A percentile compares a stretch with the other conserved stretches of the same genome.
Evolutionary conservation across 2,888 invertebrate genomes (phyloP).

Genomic region (Ryuthela nishihirai): DNA sequence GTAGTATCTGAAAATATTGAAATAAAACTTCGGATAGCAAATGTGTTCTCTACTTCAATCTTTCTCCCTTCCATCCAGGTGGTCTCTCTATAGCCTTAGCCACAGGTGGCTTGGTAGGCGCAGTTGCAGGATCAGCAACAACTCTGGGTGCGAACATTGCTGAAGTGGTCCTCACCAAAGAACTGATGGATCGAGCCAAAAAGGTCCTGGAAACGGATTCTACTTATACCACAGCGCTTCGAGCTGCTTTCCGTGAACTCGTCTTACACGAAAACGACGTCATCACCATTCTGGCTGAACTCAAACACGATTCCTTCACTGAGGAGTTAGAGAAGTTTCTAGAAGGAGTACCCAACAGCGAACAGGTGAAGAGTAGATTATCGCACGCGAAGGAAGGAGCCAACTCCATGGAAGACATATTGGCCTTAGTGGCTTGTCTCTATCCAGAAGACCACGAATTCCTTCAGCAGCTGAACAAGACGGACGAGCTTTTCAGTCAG

Average conservation of each 20-base stretch:
- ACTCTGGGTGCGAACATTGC: constrained; percentile 27
- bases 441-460: constrained; percentile 26
- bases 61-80: no score
- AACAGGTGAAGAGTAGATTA: constrained; percentile 15
- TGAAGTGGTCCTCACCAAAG: constrained; percentile 27
- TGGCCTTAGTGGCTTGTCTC: constrained; percentile 16
- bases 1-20: no score
- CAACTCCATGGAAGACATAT: constrained; percentile 28
- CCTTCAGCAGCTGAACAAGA: constrained; percentile 15
- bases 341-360: no score
- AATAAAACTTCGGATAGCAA: no score
- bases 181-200: constrained; percentile 10
- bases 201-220: constrained; percentile 23
- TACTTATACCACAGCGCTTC: constrained; percentile 21
- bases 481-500: constrained; percentile 14
- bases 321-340: constrained; percentile 23
- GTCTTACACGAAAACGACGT: constrained; percentile 31
- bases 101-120: constrained; percentile 26
- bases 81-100: constrained; percentile 26
- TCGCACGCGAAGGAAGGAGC: constrained; percentile 8
- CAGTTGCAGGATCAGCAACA: constrained; percentile 31
- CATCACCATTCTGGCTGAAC: constrained; percentile 12
- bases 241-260: constrained; percentile 17
- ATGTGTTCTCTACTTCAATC: no score
- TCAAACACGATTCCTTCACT: constrained; percentile 13